phyloP scores from a whole-genome alignment of 2,113 vertebrate species.

The Sebastes schlegelii region DNA sequence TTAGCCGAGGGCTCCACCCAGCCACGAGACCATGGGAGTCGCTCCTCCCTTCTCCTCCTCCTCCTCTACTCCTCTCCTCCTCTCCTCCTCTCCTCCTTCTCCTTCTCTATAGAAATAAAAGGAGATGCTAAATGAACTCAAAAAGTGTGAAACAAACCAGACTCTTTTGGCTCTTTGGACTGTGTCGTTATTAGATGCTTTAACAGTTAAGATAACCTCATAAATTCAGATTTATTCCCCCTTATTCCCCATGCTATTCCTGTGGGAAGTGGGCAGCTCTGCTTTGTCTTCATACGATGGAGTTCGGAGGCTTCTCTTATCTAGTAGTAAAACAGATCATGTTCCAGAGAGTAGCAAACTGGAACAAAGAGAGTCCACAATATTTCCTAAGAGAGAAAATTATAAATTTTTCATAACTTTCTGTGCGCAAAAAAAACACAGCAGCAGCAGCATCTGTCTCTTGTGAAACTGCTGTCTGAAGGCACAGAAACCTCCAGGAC shows the following conservation, averaged over 20 bases:
- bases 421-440: not conserved
- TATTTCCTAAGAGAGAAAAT: slow-evolving; percentile 22
- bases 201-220: too few relatives aligned
- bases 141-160: slow-evolving; percentile 8
- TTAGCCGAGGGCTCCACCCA: slow-evolving; percentile 61
- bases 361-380: slow-evolving; percentile 7
- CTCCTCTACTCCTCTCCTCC: not conserved
- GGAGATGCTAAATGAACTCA: slow-evolving; percentile 6
- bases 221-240: not conserved
- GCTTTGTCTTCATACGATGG: slow-evolving; percentile 11
- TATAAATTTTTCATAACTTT: slow-evolving; percentile 40
- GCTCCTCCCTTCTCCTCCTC: slow-evolving; percentile 25
- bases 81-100: not conserved
- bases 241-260: not conserved
- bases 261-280: not conserved
- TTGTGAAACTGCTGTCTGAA: slow-evolving; percentile 31
- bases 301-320: slow-evolving; percentile 2
- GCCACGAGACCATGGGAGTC: slow-evolving; percentile 17
- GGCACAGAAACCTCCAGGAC: slow-evolving; percentile 33
- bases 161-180: not conserved
- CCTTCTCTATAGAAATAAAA: slow-evolving; percentile 5
- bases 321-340: not conserved
- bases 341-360: slow-evolving; percentile 4
- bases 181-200: too few relatives aligned
- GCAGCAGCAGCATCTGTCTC: not conserved